Evolutionary conservation across 2,888 invertebrate species (phyloP), one percentile per base, ranked within the genome.

Genomic region (Epirrita christyi): DNA sequence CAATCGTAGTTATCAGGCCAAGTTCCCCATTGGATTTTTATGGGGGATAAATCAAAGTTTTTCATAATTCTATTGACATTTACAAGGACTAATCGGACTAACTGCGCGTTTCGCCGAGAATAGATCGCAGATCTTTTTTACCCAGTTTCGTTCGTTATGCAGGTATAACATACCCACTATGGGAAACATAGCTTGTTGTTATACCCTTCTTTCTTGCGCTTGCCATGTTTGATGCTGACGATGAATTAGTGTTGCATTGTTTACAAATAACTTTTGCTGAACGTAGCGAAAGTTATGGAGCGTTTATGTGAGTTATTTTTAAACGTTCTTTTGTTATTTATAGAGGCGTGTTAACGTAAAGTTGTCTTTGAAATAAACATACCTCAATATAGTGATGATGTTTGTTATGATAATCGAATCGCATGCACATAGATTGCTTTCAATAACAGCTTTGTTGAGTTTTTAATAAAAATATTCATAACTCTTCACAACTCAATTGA

Each of bases 91-190:
- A 83, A 81, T 81, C 77, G 79, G 74, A 72, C 71, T 71, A 72
- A 70, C 71, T 70, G 72, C 42, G 21, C 34, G 11, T 38, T 51
- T 44, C n/a, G 21, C 37, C 75, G 78, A 80, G 83, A 83, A 84
- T 84, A 83, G 78, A 76, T 77, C 68, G 73, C 66, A 73, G 66
- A 76, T 75, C 86, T 88, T 87, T 86, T 87, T 78, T 78, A 72
- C 67, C 72, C 80, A 81, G 42, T 82, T 80, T 80, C 78, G 75
- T 81, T 81, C 75, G 78, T 80, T 80, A 78, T 72, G 69, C 61
- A 72, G 52, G 66, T 40, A 49, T 42, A 50, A 50, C 34, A 42
- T 70, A 74, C 73, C 71, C 68, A 64, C 65, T 67, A 59, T 63
- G 55, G 67, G 59, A 56, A 64, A 60, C 64, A 47, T 54, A 59